A percentile compares a stretch with the other conserved stretches of the same genome.
phyloP scores from a whole-genome alignment of 2,113 vertebrate species.

The Colistium nudipinnis region DNA sequence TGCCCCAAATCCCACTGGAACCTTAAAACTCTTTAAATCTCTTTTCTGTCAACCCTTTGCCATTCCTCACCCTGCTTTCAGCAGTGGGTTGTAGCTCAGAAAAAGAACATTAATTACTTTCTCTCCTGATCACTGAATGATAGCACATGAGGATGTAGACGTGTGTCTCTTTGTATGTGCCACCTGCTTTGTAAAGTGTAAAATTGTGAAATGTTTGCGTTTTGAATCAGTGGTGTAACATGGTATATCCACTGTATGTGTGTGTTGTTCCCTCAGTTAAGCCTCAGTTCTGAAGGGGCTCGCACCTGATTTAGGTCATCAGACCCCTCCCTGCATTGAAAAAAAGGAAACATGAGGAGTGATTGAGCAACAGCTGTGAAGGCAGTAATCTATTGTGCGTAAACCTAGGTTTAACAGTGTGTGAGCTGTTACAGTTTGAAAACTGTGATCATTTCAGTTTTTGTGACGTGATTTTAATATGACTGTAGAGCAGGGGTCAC shows the following conservation, averaged over 20 bases:
- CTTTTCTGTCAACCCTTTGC: not conserved
- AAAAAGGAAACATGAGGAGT: not conserved
- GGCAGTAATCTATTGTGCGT: too few relatives aligned
- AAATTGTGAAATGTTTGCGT: not conserved
- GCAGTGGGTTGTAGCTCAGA: not conserved
- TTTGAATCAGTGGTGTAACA: constrained; percentile 6
- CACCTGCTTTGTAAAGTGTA: not conserved
- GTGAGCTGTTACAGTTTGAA: too few relatives aligned
- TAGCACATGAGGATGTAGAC: not conserved
- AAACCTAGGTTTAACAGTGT: too few relatives aligned
- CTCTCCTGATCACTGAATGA: not conserved
- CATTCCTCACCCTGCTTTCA: not conserved
- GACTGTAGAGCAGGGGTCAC: too few relatives aligned
- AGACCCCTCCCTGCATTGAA: not conserved
- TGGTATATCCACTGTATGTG: constrained; percentile 49
- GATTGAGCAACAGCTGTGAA: not conserved
- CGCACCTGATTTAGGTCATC: constrained; percentile 70
- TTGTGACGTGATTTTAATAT: too few relatives aligned
- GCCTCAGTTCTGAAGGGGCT: constrained; percentile 55
- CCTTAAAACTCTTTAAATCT: constrained; percentile 57
- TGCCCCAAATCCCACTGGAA: constrained; percentile 52
- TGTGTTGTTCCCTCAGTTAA: constrained; percentile 66
- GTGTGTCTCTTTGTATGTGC: not conserved
- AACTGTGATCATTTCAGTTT: too few relatives aligned
- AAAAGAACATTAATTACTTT: not conserved